Conservation (phyloP, 2,797 vertebrate species). For the Mormyrus hasselquistii region DNA sequence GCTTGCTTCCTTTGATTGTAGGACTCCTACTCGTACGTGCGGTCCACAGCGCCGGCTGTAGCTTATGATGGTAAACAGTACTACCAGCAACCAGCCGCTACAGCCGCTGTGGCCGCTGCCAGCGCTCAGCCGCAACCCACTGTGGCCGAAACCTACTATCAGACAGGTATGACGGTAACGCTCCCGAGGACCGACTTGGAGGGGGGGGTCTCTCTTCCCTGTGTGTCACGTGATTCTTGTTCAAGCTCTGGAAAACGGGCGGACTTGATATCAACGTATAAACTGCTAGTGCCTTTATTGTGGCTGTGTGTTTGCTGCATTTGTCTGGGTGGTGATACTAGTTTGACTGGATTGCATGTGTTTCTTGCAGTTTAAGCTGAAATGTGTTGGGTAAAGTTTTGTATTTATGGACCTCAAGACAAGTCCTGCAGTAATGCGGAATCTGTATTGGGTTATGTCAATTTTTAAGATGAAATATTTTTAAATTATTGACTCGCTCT, state of each 20-base stretch:
- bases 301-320: background rate
- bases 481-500: background rate
- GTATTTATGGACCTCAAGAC: background rate
- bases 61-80: constrained; percentile 94
- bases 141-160: constrained; percentile 94
- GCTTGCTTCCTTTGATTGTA: constrained; percentile 44
- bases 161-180: constrained; percentile 71
- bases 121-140: constrained; percentile 83
- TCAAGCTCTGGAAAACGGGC: constrained; percentile 8
- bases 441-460: background rate
- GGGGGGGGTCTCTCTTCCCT: background rate
- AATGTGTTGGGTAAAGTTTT: background rate
- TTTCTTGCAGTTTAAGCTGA: background rate
- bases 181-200: background rate
- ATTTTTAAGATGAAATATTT: background rate
- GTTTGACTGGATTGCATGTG: background rate
- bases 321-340: background rate
- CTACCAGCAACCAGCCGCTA: constrained; percentile 90
- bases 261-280: background rate
- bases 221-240: background rate
- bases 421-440: background rate
- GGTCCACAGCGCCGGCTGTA: constrained; percentile 86
- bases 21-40: constrained; percentile 93
- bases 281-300: background rate
- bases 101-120: constrained; percentile 76